Conservation (phyloP, 2,888 invertebrate species). For the Drosophila colorata region DNA sequence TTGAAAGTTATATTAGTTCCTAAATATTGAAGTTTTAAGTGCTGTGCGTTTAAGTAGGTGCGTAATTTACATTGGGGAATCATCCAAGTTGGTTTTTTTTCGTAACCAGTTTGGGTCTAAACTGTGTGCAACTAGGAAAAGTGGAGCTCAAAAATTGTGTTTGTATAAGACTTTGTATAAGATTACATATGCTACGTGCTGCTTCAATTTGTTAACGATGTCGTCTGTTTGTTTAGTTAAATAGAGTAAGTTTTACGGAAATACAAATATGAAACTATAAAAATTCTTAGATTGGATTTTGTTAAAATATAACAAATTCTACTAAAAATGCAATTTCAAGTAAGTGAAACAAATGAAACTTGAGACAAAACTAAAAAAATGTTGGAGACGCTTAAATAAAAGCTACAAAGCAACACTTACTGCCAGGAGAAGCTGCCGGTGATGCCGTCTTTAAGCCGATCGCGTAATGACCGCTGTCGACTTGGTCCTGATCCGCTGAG, state of each 20-base stretch:
- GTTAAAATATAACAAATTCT: slow-evolving; percentile 11
- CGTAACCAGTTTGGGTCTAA: slow-evolving; percentile 3
- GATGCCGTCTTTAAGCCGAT: slow-evolving; percentile 92
- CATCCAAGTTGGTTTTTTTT: slow-evolving; percentile 10
- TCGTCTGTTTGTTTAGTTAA: slow-evolving; percentile 18
- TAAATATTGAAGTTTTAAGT: slow-evolving; percentile 25
- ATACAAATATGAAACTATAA: slow-evolving; percentile 21
- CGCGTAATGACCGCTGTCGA: slow-evolving; percentile 91
- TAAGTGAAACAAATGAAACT: slow-evolving; percentile 20
- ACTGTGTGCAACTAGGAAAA: slow-evolving; percentile 36
- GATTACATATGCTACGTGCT: slow-evolving; percentile 33
- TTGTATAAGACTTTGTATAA: slow-evolving; percentile 28
- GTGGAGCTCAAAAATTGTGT: slow-evolving; percentile 20
- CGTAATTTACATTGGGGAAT: slow-evolving; percentile 18
- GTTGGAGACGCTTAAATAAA: slow-evolving; percentile 39
- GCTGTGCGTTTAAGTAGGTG: slow-evolving; percentile 41
- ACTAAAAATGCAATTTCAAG: slow-evolving; percentile 20
- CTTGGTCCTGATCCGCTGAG: slow-evolving; percentile 87
- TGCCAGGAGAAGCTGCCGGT: slow-evolving; percentile 93
- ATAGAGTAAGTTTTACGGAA: slow-evolving; percentile 7
- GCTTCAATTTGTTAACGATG: slow-evolving; percentile 17
- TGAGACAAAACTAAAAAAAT: slow-evolving; percentile 25
- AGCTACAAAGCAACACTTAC: slow-evolving; percentile 87
- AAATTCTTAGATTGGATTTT: slow-evolving; percentile 12
- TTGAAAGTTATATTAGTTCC: slow-evolving; percentile 26